Base-by-base conservation (phyloP, 2,113 vertebrate genomes). In the Microtus pennsylvanicus region DNA sequence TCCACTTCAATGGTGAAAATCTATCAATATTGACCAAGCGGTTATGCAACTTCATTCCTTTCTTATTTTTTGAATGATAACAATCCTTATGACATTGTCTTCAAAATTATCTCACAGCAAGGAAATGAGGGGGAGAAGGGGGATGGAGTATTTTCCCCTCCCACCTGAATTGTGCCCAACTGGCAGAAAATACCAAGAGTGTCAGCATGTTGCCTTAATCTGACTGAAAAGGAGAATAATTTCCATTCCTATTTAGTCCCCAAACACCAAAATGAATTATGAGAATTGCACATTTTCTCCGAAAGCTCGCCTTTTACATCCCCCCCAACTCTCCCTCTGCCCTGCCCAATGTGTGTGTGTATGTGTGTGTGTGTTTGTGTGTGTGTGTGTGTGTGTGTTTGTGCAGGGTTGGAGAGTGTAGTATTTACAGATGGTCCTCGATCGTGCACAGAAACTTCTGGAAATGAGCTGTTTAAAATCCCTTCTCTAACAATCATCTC, bases 1-100 rank as follows among this genome's bases (percentile, higher is more conserved):
- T 77, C 61, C 24, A 22, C 10, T 94, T 12, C 11, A n/a, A 93
- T 63, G 65, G 75, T 35, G 33, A 78, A 78, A 78, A 92, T n/a
- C 42, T 85, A 14, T 33, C 61, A 28, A 58, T 17, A 82, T 35
- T 94, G 91, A 94, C 83, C 75, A 93, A 81, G 72, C 22, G 85
- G 72, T 70, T 65, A 78, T 19, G 3, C 24, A 70, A 61, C n/a
- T 45, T 78, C 38, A 47, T 92, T 94, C 33, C 35, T 81, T 89
- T 93, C 89, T 96, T 87, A 91, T 63, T 90, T 97, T 90, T 91
- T 87, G 38, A 93, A 55, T 83, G 65, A 87, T 42, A 90, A 80
- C 70, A 67, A 94, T 76, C 61, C 38, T 96, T 83, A 45, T 67
- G 75, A 30, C 30, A 88, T 42, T 92, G 19, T 94, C 82, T 89